Percentiles rank a stretch among this genome's conserved stretches.
Evolutionary conservation across 2,797 vertebrate species (phyloP).

Genomic region (Typhlichthys subterraneus): DNA sequence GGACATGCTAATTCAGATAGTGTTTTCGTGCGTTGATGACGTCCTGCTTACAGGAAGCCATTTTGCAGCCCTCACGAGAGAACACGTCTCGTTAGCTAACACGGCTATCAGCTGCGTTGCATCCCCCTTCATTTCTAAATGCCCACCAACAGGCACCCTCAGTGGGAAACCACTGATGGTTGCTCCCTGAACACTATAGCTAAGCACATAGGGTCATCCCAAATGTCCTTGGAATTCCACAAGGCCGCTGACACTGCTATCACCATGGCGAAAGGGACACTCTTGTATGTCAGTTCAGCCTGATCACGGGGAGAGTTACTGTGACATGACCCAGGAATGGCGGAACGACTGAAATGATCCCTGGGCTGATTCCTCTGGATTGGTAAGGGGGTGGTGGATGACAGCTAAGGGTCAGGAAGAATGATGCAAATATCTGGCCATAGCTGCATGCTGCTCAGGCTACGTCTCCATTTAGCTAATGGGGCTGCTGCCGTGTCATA

Average conservation of each 20-base stretch:
- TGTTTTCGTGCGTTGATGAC: too few species aligned
- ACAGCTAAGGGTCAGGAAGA: conserved; percentile 59
- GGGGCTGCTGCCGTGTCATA: conserved; percentile 83
- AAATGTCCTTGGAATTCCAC: conserved; percentile 48
- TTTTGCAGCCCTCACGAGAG: conserved; percentile 27
- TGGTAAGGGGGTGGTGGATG: conserved; percentile 21
- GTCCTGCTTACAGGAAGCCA: conserved; percentile 41
- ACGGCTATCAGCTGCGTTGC: conserved; percentile 58
- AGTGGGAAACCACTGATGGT: conserved; percentile 35
- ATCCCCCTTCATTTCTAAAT: conserved; percentile 24
- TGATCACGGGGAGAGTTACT: conserved; percentile 69
- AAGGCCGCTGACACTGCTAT: conserved; percentile 16
- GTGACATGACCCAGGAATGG: conserved; percentile 58
- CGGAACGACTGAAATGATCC: conserved; percentile 53
- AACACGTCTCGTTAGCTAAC: conserved; percentile 62
- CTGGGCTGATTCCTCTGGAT: conserved; percentile 39
- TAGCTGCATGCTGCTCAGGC: conserved; percentile 45
- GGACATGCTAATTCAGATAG: conserved; percentile 46
- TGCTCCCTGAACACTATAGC: conserved; percentile 39
- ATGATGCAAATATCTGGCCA: conserved; percentile 56
- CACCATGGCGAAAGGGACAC: conserved; percentile 21
- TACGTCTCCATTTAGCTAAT: conserved; percentile 88
- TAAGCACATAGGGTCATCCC: conserved; percentile 42
- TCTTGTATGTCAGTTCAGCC: conserved; percentile 44
- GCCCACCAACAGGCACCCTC: conserved; percentile 23